Evolutionary conservation across 2,888 invertebrate genomes (phyloP).

Genomic region (Lycocerus yunnanus): DNA sequence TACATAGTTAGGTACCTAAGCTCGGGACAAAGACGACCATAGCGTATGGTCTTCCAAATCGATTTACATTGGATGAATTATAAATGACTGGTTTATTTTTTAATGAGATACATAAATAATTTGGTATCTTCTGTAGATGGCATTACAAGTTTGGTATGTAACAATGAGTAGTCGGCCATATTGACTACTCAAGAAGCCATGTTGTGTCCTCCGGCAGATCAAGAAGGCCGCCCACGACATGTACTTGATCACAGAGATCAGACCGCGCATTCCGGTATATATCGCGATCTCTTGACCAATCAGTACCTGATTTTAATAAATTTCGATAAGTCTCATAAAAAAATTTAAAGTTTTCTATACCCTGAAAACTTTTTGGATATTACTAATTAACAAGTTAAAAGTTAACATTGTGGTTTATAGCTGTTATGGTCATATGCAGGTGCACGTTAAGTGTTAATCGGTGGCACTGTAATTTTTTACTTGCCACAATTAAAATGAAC

Average conservation of each 20-base stretch:
- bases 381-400: background rate
- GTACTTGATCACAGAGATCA: constrained; percentile 48
- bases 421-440: background rate
- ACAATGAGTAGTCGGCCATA: constrained; percentile 54
- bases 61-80: background rate
- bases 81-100: background rate
- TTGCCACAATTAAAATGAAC: background rate
- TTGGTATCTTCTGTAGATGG: constrained; percentile 17
- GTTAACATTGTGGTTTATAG: background rate
- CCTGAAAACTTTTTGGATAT: background rate
- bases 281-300: constrained; percentile 29
- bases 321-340: background rate
- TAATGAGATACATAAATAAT: constrained; percentile 16
- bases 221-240: constrained; percentile 52
- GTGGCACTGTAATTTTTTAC: background rate
- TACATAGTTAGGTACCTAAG: background rate
- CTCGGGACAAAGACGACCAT: background rate
- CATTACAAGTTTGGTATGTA: constrained; percentile 33
- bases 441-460: background rate
- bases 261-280: constrained; percentile 36
- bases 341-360: background rate
- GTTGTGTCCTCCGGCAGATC: constrained; percentile 53
- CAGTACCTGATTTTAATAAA: constrained; percentile 28
- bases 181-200: constrained; percentile 58
- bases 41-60: background rate